Evolutionary conservation across 2,888 invertebrate genomes (phyloP).

Genomic region (Andrena haemorrhoa): DNA sequence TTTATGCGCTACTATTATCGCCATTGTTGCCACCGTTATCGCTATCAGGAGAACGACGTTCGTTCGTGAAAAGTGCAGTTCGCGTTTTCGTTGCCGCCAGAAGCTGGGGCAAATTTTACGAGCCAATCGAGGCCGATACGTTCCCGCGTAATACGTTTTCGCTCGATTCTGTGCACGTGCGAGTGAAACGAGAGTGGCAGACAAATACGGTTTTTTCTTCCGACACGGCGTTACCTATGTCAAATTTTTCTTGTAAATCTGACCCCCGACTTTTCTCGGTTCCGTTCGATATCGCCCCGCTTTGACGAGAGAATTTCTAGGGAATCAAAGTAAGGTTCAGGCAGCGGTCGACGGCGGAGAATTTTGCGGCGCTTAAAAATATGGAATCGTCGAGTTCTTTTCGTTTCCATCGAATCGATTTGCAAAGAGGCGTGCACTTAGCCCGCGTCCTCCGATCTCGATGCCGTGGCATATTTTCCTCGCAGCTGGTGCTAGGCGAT

Average conservation of each 20-base stretch:
- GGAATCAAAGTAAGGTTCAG: too few relatives aligned
- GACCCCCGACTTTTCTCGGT: slow-evolving; percentile 22
- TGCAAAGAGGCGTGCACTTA: not conserved
- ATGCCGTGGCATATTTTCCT: not conserved
- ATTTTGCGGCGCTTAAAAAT: too few relatives aligned
- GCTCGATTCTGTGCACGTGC: slow-evolving; percentile 45
- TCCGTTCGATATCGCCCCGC: not conserved
- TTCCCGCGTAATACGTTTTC: not conserved
- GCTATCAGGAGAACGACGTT: not conserved
- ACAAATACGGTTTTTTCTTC: slow-evolving; percentile 35
- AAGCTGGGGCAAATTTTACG: slow-evolving; percentile 7
- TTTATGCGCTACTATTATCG: not conserved
- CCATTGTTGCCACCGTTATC: not conserved
- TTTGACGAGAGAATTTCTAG: too few relatives aligned
- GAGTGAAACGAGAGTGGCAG: slow-evolving; percentile 12
- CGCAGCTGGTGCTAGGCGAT: not conserved
- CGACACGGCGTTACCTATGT: slow-evolving; percentile 1
- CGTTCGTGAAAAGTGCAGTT: not conserved
- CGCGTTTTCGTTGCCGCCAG: not conserved
- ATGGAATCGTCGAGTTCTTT: too few relatives aligned
- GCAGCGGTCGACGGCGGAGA: too few relatives aligned
- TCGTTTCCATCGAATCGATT: not conserved
- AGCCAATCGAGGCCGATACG: slow-evolving; percentile 18
- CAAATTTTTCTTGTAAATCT: slow-evolving; percentile 49
- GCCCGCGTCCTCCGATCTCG: not conserved